phyloP scores from a whole-genome alignment of 1,140 invertebrate genomes.

The Nephila pilipes region DNA sequence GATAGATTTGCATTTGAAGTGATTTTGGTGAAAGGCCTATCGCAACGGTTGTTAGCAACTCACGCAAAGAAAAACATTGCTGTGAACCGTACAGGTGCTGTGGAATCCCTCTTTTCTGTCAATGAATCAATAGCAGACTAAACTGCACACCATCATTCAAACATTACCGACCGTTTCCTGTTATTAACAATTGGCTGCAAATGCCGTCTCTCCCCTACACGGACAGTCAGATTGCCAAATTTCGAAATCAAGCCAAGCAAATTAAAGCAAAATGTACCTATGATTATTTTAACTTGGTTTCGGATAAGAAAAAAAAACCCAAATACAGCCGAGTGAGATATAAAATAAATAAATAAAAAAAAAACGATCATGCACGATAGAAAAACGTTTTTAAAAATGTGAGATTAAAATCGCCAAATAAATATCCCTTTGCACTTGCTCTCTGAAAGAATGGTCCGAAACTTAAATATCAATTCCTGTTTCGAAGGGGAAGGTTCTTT shows the following conservation, averaged over 20 bases:
- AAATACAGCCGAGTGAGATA: too few relatives aligned
- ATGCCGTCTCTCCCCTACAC: not conserved
- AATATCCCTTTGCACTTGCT: too few relatives aligned
- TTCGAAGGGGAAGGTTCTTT: too few relatives aligned
- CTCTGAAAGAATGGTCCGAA: too few relatives aligned
- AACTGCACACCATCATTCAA: constrained; percentile 43
- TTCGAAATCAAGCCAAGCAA: not conserved
- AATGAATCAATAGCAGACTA: constrained; percentile 45
- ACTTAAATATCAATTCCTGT: too few relatives aligned
- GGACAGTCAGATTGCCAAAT: not conserved
- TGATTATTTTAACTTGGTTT: too few relatives aligned
- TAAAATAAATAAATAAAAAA: too few relatives aligned
- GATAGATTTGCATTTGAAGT: not conserved
- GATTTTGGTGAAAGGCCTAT: not conserved
- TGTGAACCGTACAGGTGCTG: constrained; percentile 39
- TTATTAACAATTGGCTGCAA: constrained; percentile 53
- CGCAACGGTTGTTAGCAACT: constrained; percentile 22
- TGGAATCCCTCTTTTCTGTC: constrained; percentile 4
- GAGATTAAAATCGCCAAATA: too few relatives aligned
- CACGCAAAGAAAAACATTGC: constrained; percentile 10
- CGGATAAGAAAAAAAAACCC: too few relatives aligned
- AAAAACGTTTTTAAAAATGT: too few relatives aligned
- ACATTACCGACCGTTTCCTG: constrained; percentile 23
- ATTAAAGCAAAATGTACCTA: too few relatives aligned
- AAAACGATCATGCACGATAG: too few relatives aligned